Conservation (phyloP, 2,888 invertebrate genomes). For the Trissonchulus latispiculum region DNA sequence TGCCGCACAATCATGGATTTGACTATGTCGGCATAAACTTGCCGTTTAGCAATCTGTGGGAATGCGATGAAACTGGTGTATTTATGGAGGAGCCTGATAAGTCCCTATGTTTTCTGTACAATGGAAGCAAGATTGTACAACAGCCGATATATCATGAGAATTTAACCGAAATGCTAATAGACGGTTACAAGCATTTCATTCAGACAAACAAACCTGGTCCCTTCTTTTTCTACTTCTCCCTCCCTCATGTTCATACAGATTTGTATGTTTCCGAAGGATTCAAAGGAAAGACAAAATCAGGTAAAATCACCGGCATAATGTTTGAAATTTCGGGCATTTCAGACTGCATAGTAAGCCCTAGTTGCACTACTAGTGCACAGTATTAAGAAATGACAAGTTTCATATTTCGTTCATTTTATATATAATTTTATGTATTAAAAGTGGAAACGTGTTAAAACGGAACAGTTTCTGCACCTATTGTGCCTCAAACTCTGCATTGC, state of each 20-base stretch:
- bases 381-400: too few relatives aligned
- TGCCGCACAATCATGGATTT: slow-evolving; percentile 38
- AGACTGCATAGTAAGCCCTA: too few relatives aligned
- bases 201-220: slow-evolving; percentile 33
- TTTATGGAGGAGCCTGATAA: slow-evolving; percentile 25
- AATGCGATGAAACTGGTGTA: slow-evolving; percentile 37
- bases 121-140: slow-evolving; percentile 46
- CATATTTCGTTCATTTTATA: too few relatives aligned
- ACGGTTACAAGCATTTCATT: slow-evolving; percentile 40
- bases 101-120: slow-evolving; percentile 22
- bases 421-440: too few relatives aligned
- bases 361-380: too few relatives aligned
- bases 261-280: too few relatives aligned
- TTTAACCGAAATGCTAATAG: slow-evolving; percentile 44
- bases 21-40: slow-evolving; percentile 41
- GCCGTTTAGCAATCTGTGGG: slow-evolving; percentile 41
- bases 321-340: too few relatives aligned
- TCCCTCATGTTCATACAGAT: slow-evolving; percentile 59
- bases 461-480: too few relatives aligned
- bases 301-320: too few relatives aligned
- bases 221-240: slow-evolving; percentile 49
- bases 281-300: too few relatives aligned
- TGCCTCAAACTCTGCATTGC: too few relatives aligned
- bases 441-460: too few relatives aligned
- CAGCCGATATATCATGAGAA: slow-evolving; percentile 48